Evolutionary conservation across 2,888 invertebrate genomes (phyloP).

Genomic region (Aromia moschata): DNA sequence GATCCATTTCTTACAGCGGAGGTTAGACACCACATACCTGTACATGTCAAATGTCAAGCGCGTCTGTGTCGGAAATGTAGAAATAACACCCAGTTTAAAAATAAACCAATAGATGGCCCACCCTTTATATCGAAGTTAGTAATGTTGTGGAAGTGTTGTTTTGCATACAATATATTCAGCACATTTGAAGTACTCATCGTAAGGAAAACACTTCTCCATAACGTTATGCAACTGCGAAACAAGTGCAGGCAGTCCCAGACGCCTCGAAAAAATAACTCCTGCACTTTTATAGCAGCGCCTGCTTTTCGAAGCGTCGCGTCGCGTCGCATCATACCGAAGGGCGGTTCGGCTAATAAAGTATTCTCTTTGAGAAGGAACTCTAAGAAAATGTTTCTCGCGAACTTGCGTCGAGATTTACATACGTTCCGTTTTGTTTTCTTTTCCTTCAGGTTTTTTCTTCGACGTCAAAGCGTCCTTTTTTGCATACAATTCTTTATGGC

Average conservation of each 20-base stretch:
- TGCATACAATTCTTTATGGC: too few species aligned
- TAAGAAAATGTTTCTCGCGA: neutral
- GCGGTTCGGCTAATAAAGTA: neutral
- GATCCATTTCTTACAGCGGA: too few species aligned
- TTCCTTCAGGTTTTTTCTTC: too few species aligned
- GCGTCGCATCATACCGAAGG: neutral
- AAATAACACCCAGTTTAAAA: too few species aligned
- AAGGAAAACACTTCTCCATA: constrained; percentile 14
- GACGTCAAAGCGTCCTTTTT: neutral
- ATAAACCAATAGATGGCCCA: too few species aligned
- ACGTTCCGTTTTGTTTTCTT: too few species aligned
- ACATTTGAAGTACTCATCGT: neutral
- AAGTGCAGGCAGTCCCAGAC: neutral
- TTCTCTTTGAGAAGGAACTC: neutral
- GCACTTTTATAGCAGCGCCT: constrained; percentile 9
- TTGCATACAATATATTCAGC: constrained; percentile 10
- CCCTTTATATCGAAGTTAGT: too few species aligned
- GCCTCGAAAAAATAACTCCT: constrained; percentile 5
- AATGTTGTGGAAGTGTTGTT: neutral
- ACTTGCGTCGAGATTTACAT: neutral
- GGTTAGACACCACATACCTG: too few species aligned
- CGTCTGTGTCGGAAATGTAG: too few species aligned
- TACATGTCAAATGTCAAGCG: too few species aligned
- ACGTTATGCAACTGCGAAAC: too few species aligned
- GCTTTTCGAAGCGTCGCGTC: too few species aligned